Conservation (phyloP, 2,113 vertebrate species). For the Apodemus sylvaticus region DNA sequence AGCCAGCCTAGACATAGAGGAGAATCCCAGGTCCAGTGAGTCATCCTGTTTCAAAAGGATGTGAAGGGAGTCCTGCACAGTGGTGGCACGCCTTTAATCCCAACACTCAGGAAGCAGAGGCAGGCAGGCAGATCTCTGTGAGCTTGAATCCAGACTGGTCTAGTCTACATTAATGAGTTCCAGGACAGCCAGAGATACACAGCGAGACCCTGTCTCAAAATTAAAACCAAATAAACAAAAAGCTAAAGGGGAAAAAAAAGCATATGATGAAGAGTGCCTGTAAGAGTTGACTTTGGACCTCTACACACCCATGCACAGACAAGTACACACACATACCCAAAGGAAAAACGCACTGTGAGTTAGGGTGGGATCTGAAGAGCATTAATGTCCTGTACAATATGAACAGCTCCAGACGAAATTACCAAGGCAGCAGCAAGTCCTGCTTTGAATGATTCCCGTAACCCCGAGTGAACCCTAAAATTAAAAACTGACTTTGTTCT, state of each 20-base stretch:
- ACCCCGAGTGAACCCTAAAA: not conserved
- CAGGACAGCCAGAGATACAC: not conserved
- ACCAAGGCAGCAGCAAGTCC: not conserved
- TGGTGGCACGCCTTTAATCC: not conserved
- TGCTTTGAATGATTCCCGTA: not conserved
- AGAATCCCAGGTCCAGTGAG: not conserved
- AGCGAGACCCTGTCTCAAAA: not conserved
- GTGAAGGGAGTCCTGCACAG: not conserved
- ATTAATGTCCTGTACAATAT: no score
- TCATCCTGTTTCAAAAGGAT: not conserved
- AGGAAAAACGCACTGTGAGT: no score
- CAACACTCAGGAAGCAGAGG: not conserved
- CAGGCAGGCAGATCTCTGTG: not conserved
- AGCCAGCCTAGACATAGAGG: not conserved
- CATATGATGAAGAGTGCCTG: not conserved
- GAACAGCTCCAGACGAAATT: not conserved
- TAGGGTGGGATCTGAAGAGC: not conserved
- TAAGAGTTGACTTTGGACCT: not conserved
- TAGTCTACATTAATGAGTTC: not conserved
- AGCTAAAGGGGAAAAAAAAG: not conserved
- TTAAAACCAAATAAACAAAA: not conserved
- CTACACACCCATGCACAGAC: not conserved
- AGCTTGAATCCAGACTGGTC: not conserved
- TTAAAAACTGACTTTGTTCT: not conserved
- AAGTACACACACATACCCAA: not conserved